Percentiles rank a stretch among this genome's conserved stretches.
These are phyloP conservation scores for Anas georgica DNA, from an alignment of 2,797 vertebrate species.

Conservation along the genomic window DNA sequence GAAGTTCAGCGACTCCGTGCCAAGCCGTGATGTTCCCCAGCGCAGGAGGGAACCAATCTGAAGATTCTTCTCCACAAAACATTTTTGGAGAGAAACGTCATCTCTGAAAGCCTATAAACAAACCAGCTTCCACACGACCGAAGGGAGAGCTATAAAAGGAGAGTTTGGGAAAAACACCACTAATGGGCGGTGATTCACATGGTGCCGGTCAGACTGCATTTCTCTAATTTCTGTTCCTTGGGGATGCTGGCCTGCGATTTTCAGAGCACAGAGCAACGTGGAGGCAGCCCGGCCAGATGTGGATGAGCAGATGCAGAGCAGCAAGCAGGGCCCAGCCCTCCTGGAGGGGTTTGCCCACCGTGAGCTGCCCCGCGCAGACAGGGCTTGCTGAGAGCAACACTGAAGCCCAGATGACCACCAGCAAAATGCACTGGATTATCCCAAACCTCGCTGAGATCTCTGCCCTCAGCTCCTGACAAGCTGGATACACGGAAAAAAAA, in stretches of 20 bases:
- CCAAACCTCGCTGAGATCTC: background rate
- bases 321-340: background rate
- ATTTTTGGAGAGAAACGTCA: constrained; percentile 43
- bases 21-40: background rate
- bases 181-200: background rate
- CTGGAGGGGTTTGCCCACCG: too few relatives aligned
- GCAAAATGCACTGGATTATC: background rate
- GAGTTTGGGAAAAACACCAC: background rate
- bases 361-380: background rate
- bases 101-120: background rate
- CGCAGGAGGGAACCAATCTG: background rate
- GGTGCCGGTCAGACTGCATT: constrained; percentile 7
- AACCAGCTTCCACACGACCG: background rate
- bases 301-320: fast-evolving
- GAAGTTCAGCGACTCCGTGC: background rate
- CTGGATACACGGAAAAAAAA: too few relatives aligned
- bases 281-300: background rate
- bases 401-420: background rate
- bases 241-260: background rate
- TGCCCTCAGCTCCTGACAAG: too few relatives aligned
- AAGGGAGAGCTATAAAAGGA: constrained; percentile 53
- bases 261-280: background rate
- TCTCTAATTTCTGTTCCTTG: background rate
- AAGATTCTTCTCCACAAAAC: background rate
- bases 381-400: background rate